Evolutionary conservation across 2,888 invertebrate species (phyloP), one percentile per base, ranked within the genome.

Genomic region (Ormia ochracea): DNA sequence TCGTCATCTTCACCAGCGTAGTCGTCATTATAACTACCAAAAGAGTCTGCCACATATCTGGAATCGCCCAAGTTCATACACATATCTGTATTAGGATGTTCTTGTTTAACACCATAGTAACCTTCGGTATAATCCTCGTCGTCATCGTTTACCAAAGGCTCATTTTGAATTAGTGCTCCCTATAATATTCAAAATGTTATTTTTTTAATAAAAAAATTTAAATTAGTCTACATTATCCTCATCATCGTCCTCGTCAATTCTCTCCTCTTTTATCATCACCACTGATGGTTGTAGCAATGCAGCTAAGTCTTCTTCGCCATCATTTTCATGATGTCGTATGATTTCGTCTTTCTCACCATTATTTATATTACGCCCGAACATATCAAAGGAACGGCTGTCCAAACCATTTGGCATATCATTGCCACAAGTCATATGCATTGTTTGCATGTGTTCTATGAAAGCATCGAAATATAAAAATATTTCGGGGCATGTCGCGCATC

Each of bases 401-500:
- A 48, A 36, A 14, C 28, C n/a, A 63, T 19, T 76, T n/a, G 43
- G 45, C 1, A 31, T 81, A 79, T 82, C 72, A 56, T 75, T 77
- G 43, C 72, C 68, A 61, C 48, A 73, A 6, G 78, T 77, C 48
- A 84, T 77, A 82, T 87, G 87, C 68, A 82, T 82, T 0, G 86
- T 87, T 73, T 88, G 88, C 84, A 87, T 86, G 73, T 87, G 87
- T 5, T 84, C 85, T 41, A 87, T 87, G 69, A 88, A 87, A 19
- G 87, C 87, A 83, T 87, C 87, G 61, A 87, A 87, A 74, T 87
- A 87, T 17, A 87, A 84, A 83, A 87, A 87, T 81, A 87, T 88
- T n/a, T 87, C 87, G 66, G 84, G 82, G 82, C 87, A 87, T 38
- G 84, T 83, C 4, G 84, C 82, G 52, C 87, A 87, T 17, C 85